Base-by-base conservation (phyloP, 1,140 invertebrate genomes). In the Drosophila hydei region DNA sequence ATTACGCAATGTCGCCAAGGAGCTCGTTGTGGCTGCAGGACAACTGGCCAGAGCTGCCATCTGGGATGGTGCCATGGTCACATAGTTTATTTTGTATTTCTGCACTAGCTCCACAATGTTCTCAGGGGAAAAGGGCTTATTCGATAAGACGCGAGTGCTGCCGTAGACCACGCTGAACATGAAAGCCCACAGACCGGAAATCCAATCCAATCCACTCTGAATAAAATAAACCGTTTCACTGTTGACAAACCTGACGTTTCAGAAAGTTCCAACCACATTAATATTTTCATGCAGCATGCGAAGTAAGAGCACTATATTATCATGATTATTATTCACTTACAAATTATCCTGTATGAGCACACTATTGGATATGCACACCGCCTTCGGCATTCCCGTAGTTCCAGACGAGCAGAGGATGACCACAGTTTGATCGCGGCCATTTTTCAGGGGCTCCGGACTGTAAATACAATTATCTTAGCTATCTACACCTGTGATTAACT, bases 321-420 rank as follows among this genome's bases (percentile, higher is more conserved):
- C n/a, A n/a, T n/a, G n/a, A n/a, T n/a, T n/a, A n/a, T n/a, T n/a
- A n/a, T n/a, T n/a, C n/a, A n/a, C 70, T 78, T 21, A 78, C 60
- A 51, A n/a, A 23, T 47, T 33, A 14, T 72, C 63, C 36, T 45
- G 36, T 4, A 69, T 8, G 0, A 79, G 14, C 11, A 50, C 30
- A 40, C 27, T 27, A 64, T 96, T 95, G 0, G 95, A 95, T 3
- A 96, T 83, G 85, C 94, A 93, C 0, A 96, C 96, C 21, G 95
- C 95, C 92, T 97, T 97, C 2, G 96, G 95, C 21, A 94, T 83
- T 51, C 96, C 95, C 30, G 95, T 96, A 3, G 96, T 96, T n/a
- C 95, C 95, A 59, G 95, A 95, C 0, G 95, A 93, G 45, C 80
- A 92, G 0, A 92, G 58, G 47, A 93, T 90, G 1, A 76, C 64